Percentiles rank a stretch among this genome's conserved stretches.
Conservation (phyloP, 2,113 vertebrate genomes). For the Catharus minimus region DNA sequence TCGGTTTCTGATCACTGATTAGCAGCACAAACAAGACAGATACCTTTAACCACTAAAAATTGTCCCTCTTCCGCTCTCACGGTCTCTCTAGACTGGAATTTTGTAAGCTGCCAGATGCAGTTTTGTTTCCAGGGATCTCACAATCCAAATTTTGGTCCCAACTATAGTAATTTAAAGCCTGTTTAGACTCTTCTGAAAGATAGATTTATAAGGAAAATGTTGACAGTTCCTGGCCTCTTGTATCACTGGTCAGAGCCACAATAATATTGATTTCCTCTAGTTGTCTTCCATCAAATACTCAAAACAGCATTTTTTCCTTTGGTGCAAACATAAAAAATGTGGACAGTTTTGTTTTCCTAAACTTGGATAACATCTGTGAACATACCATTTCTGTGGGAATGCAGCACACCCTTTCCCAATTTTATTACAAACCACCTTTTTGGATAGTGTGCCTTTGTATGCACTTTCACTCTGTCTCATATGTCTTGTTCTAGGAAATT, state of each 20-base stretch:
- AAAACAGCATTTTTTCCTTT: constrained; percentile 54
- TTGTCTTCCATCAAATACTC: constrained; percentile 52
- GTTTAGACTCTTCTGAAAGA: constrained; percentile 43
- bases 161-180: constrained; percentile 10
- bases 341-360: constrained; percentile 59
- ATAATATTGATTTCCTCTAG: constrained; percentile 59
- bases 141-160: constrained; percentile 14
- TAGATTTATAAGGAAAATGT: constrained; percentile 63
- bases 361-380: constrained; percentile 52
- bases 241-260: not conserved
- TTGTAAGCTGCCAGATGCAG: constrained; percentile 28
- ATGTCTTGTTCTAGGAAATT: constrained; percentile 59
- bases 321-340: constrained; percentile 61
- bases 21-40: constrained; percentile 23
- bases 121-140: constrained; percentile 46
- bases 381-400: constrained; percentile 60
- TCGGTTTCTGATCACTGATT: not conserved
- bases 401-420: constrained; percentile 39
- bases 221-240: constrained; percentile 56
- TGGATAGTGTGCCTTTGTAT: constrained; percentile 40
- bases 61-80: not conserved
- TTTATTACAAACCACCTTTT: constrained; percentile 66
- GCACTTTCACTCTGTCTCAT: constrained; percentile 26
- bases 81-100: constrained; percentile 1
- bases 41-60: constrained; percentile 24